Percentiles rank a stretch among this genome's conserved stretches.
These are phyloP conservation scores for Aix galericulata DNA, from an alignment of 2,113 vertebrate genomes.

Conservation along the genomic window DNA sequence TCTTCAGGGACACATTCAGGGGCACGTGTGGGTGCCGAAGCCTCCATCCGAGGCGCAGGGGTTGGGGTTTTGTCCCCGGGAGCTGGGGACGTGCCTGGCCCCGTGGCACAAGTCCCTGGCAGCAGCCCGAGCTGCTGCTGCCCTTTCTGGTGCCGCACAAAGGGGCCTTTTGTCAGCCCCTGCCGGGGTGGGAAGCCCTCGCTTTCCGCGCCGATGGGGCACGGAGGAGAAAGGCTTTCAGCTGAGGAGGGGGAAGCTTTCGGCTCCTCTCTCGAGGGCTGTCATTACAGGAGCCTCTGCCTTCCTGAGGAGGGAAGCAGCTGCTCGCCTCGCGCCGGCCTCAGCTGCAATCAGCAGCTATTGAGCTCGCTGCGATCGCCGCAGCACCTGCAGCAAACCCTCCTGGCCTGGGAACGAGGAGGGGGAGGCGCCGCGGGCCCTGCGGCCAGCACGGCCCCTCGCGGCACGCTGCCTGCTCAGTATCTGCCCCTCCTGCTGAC, in stretches of 20 bases:
- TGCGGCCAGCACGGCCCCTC: not conserved
- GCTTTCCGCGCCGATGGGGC: accelerated
- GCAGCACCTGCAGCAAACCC: not conserved
- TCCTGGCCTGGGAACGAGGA: not conserved
- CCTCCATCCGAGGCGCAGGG: accelerated
- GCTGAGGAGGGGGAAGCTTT: not conserved
- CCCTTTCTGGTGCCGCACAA: not conserved
- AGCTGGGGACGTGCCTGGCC: not conserved
- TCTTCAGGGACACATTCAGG: not conserved
- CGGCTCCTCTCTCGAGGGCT: not conserved
- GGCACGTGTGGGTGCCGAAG: too few species aligned
- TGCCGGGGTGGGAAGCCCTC: not conserved
- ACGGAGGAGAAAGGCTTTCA: accelerated
- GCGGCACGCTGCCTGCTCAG: not conserved
- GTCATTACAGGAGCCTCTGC: not conserved
- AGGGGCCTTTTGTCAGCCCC: not conserved
- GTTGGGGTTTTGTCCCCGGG: too few species aligned
- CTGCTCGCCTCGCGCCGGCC: not conserved
- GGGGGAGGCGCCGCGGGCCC: not conserved
- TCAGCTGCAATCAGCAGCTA: not conserved
- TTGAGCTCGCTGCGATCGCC: not conserved
- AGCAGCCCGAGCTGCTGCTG: not conserved
- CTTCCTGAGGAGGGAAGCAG: not conserved
- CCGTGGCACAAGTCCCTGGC: not conserved
- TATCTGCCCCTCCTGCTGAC: too few species aligned